phyloP scores from a whole-genome alignment of 2,888 invertebrate genomes.

The Cosmia trapezina region DNA sequence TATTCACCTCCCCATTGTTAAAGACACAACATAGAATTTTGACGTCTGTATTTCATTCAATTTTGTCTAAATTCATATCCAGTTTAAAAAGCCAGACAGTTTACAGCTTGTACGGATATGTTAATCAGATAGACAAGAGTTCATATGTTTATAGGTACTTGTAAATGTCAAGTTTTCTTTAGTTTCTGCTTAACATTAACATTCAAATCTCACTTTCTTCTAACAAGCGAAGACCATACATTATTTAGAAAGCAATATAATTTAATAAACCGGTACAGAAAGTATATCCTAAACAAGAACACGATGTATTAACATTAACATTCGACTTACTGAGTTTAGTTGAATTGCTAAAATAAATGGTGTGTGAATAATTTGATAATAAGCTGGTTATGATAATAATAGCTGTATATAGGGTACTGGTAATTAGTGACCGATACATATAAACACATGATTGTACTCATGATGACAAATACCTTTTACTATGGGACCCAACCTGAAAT shows the following conservation, averaged over 20 bases:
- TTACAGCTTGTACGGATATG: conserved; percentile 3
- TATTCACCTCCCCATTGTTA: conserved; percentile 27
- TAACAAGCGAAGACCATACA: conserved; percentile 45
- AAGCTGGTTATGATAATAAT: not conserved
- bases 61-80: not conserved
- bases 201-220: conserved; percentile 58
- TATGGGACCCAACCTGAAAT: no score
- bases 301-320: conserved; percentile 35
- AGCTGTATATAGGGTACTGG: no score
- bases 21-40: not conserved
- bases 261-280: conserved; percentile 65
- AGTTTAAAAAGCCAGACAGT: conserved; percentile 4
- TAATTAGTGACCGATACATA: no score
- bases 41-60: not conserved
- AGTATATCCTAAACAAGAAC: conserved; percentile 58
- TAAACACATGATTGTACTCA: no score
- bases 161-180: conserved; percentile 35
- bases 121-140: conserved; percentile 15
- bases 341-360: conserved; percentile 50
- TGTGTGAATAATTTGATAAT: conserved; percentile 32
- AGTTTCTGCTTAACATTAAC: conserved; percentile 44
- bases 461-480: no score
- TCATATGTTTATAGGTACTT: conserved; percentile 31
- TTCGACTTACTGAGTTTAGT: conserved; percentile 12
- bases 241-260: conserved; percentile 65